Conservation (phyloP, 2,113 vertebrate genomes). For the Cryptoleucopteryx plumbea region DNA sequence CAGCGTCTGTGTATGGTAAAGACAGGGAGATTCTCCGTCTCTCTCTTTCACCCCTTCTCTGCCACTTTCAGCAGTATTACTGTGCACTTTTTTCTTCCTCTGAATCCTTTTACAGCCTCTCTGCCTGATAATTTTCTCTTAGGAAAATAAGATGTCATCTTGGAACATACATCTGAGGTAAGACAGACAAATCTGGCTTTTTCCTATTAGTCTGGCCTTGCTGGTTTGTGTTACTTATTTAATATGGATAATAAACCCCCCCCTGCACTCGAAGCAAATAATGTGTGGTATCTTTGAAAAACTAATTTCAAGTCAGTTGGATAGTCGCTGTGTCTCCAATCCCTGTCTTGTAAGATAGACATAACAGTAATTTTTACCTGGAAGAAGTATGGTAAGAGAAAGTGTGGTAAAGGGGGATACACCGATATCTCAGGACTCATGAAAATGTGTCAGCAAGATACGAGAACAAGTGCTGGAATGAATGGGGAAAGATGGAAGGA, state of each 20-base stretch:
- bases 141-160: not conserved
- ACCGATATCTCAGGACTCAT: rapidly evolving
- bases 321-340: not conserved
- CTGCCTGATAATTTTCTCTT: not conserved
- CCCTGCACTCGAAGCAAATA: not conserved
- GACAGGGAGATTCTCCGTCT: not conserved
- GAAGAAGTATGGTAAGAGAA: not conserved
- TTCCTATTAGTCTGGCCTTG: not conserved
- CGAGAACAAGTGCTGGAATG: not conserved
- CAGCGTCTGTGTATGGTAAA: not conserved
- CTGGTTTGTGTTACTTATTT: not conserved
- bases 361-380: not conserved
- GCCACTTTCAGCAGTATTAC: not conserved
- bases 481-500: not conserved
- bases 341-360: not conserved
- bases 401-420: not conserved
- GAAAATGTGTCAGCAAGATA: not conserved
- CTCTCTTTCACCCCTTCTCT: not conserved
- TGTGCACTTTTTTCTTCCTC: not conserved
- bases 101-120: not conserved
- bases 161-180: not conserved
- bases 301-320: not conserved
- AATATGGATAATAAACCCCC: not conserved
- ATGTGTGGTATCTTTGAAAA: not conserved
- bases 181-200: not conserved